Conservation (phyloP, 2,113 vertebrate genomes). For the pig (Sus scrofa) region DNA sequence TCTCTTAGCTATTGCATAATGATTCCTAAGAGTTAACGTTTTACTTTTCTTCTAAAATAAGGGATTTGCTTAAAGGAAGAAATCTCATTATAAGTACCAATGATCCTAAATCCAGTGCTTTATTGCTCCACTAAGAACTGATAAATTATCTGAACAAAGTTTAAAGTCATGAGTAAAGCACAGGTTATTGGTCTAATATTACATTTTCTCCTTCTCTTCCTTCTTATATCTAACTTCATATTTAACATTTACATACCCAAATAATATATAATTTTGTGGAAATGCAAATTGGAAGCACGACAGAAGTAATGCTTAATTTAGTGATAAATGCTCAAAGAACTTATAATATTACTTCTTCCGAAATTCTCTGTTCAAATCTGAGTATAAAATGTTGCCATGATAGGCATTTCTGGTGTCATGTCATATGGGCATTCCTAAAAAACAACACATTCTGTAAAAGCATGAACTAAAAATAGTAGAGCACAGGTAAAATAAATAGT, state of each 20-base stretch:
- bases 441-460: background rate
- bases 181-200: constrained; percentile 23
- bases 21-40: constrained; percentile 77
- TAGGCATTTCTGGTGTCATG: background rate
- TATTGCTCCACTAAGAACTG: constrained; percentile 65
- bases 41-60: constrained; percentile 74
- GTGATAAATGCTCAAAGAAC: constrained; percentile 19
- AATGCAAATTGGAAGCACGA: constrained; percentile 47
- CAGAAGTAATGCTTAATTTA: constrained; percentile 40
- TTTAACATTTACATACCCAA: constrained; percentile 23
- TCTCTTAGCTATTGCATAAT: constrained; percentile 72
- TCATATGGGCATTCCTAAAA: constrained; percentile 1
- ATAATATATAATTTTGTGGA: background rate
- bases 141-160: constrained; percentile 74
- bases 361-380: constrained; percentile 24
- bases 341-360: constrained; percentile 42
- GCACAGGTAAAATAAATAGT: constrained; percentile 36
- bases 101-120: constrained; percentile 65
- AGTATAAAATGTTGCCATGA: background rate
- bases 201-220: background rate
- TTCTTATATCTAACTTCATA: constrained; percentile 47
- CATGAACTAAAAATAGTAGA: constrained; percentile 18
- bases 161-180: constrained; percentile 56
- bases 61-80: constrained; percentile 80
- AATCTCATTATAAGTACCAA: constrained; percentile 71